These are phyloP conservation scores for Argyrosomus japonicus DNA, from an alignment of 2,113 vertebrate species.

Conservation along the genomic window DNA sequence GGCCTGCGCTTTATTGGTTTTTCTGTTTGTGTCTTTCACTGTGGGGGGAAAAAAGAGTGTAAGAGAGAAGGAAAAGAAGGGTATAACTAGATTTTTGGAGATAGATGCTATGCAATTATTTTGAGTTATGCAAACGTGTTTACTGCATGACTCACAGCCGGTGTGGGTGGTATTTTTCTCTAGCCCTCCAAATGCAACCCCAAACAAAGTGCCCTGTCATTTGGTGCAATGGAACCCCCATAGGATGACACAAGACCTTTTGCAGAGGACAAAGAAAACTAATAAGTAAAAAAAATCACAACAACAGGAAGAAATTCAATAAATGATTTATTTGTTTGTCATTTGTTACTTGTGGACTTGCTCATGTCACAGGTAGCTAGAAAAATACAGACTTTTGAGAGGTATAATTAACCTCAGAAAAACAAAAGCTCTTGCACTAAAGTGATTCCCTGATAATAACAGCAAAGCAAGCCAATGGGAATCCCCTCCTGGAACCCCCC, in stretches of 20 bases:
- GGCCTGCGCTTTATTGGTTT: conserved; percentile 54
- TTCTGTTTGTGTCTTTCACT: conserved; percentile 50
- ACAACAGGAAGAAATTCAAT: conserved; percentile 24
- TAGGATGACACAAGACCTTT: conserved; percentile 32
- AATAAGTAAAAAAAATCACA: conserved; percentile 18
- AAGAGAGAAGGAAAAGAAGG: conserved; percentile 16
- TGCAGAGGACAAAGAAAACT: conserved; percentile 30
- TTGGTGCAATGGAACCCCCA: conserved; percentile 17
- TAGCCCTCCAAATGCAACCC: conserved; percentile 28
- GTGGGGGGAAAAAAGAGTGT: not conserved
- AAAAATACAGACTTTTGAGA: conserved; percentile 29
- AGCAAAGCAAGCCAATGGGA: too few relatives aligned
- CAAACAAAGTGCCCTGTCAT: conserved; percentile 55
- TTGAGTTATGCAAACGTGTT: conserved; percentile 62
- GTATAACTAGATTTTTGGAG: conserved; percentile 51
- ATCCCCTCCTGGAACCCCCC: too few relatives aligned
- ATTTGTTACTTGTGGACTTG: conserved; percentile 15
- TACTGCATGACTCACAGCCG: conserved; percentile 37
- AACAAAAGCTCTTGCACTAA: not conserved
- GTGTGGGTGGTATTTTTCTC: conserved; percentile 44
- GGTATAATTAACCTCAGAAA: conserved; percentile 38
- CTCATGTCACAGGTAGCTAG: not conserved
- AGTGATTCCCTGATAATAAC: too few relatives aligned
- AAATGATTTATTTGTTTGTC: conserved; percentile 49
- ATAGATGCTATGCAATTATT: conserved; percentile 58